phyloP scores from a whole-genome alignment of 2,797 vertebrate genomes.

The Sardinella longiceps region DNA sequence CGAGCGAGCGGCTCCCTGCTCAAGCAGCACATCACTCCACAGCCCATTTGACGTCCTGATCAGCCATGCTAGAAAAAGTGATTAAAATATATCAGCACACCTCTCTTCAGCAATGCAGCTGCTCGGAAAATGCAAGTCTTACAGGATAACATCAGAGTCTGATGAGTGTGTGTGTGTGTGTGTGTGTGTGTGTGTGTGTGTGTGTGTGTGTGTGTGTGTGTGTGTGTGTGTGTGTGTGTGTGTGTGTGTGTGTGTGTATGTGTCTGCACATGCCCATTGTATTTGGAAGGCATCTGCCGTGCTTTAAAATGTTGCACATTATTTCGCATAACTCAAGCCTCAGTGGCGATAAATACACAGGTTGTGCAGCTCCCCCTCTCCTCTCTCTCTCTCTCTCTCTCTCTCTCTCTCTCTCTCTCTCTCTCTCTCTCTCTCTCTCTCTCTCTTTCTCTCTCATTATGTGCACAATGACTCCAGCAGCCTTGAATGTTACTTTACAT shows the following conservation, averaged over 20 bases:
- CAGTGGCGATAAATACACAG: constrained; percentile 36
- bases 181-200: constrained; percentile 43
- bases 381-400: background rate
- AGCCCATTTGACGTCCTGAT: constrained; percentile 61
- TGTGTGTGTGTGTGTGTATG: constrained; percentile 28
- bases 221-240: constrained; percentile 39
- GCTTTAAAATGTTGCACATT: constrained; percentile 48
- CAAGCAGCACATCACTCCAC: constrained; percentile 57
- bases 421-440: constrained; percentile 9
- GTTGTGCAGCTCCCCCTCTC: constrained; percentile 34
- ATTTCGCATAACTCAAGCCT: constrained; percentile 49
- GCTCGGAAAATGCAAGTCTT: constrained; percentile 58
- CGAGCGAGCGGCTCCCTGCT: constrained; percentile 52
- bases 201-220: constrained; percentile 29
- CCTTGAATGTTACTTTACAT: constrained; percentile 44
- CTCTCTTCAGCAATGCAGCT: constrained; percentile 62
- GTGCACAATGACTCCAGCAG: constrained; percentile 41
- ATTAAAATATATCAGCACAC: constrained; percentile 65
- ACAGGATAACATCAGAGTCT: constrained; percentile 65
- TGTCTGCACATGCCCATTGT: constrained; percentile 41
- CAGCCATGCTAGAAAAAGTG: constrained; percentile 59
- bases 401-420: constrained; percentile 19
- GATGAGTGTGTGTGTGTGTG: constrained; percentile 40
- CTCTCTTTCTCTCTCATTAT: constrained; percentile 31
- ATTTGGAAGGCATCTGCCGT: constrained; percentile 45